These are phyloP conservation scores for Ciconia nigra DNA, from an alignment of 2,797 vertebrate species.

Conservation along the genomic window DNA sequence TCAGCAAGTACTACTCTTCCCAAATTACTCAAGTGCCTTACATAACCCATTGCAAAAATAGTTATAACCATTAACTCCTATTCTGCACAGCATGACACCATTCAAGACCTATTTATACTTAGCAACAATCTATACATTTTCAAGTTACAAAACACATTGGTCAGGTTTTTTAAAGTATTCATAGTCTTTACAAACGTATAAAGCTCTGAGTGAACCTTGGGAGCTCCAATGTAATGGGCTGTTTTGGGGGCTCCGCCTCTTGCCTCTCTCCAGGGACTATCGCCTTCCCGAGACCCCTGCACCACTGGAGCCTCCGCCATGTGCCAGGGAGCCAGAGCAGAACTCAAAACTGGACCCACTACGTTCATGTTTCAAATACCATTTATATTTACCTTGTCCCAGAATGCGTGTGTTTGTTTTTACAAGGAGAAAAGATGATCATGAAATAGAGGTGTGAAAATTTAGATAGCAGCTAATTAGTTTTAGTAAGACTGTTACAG, in stretches of 20 bases:
- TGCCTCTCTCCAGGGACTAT: not conserved
- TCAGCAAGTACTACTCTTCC: not conserved
- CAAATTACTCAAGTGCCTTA: not conserved
- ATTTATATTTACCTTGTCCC: conserved; percentile 18
- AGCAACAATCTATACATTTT: not conserved
- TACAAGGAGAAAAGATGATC: conserved; percentile 53
- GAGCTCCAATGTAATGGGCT: rapidly evolving
- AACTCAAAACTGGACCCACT: not conserved
- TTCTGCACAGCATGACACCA: not conserved
- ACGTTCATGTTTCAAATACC: not conserved
- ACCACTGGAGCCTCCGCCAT: rapidly evolving
- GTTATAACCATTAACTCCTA: not conserved
- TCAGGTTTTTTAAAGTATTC: not conserved
- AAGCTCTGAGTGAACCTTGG: not conserved
- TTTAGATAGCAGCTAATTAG: conserved; percentile 78
- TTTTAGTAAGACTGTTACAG: conserved; percentile 70
- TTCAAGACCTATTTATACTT: not conserved
- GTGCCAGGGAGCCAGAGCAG: not conserved
- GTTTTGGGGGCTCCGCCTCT: not conserved
- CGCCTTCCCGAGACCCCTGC: not conserved
- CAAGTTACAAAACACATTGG: not conserved
- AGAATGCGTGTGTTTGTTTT: conserved; percentile 24
- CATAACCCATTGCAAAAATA: not conserved
- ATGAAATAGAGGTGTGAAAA: conserved; percentile 75
- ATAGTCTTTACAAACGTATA: not conserved